Percentiles rank a stretch among this genome's conserved stretches.
These are phyloP conservation scores for Epirrita christyi DNA, from an alignment of 2,888 invertebrate genomes.

Conservation along the genomic window DNA sequence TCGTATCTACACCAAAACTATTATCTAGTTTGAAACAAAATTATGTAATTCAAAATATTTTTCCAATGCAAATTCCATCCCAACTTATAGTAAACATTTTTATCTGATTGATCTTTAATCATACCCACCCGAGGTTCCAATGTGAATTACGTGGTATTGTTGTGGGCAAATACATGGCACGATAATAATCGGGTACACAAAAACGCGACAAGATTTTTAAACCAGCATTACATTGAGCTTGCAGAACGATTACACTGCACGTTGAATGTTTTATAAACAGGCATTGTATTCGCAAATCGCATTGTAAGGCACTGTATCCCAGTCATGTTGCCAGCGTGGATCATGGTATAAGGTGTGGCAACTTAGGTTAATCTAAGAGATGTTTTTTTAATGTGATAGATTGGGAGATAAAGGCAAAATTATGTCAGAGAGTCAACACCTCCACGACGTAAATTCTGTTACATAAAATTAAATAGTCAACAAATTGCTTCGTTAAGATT, in stretches of 20 bases:
- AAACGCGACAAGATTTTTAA: constrained; percentile 37
- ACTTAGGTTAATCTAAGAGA: constrained; percentile 11
- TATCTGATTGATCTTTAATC: constrained; percentile 39
- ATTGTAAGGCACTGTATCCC: no score
- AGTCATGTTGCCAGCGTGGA: constrained; percentile 26
- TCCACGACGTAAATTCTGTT: constrained; percentile 6
- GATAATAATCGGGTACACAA: constrained; percentile 45
- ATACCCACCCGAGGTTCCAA: constrained; percentile 39
- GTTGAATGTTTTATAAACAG: constrained; percentile 37
- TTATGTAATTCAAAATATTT: no score
- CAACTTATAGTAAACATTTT: constrained; percentile 14
- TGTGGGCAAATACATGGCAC: constrained; percentile 43
- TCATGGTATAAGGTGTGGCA: constrained; percentile 32
- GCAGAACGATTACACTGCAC: constrained; percentile 29
- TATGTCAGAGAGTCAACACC: constrained; percentile 15
- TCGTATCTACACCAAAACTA: no score
- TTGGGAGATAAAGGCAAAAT: constrained; percentile 19
- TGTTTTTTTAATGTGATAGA: constrained; percentile 3
- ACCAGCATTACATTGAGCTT: constrained; percentile 32
- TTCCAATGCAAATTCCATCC: constrained; percentile 11
- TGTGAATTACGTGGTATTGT: constrained; percentile 45
- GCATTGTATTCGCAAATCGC: constrained; percentile 37
- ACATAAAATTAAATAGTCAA: constrained; percentile 24
- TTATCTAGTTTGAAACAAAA: no score
- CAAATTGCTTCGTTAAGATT: constrained; percentile 27